Evolutionary conservation across 2,888 invertebrate genomes (phyloP).

Genomic region (Plebejus anna): DNA sequence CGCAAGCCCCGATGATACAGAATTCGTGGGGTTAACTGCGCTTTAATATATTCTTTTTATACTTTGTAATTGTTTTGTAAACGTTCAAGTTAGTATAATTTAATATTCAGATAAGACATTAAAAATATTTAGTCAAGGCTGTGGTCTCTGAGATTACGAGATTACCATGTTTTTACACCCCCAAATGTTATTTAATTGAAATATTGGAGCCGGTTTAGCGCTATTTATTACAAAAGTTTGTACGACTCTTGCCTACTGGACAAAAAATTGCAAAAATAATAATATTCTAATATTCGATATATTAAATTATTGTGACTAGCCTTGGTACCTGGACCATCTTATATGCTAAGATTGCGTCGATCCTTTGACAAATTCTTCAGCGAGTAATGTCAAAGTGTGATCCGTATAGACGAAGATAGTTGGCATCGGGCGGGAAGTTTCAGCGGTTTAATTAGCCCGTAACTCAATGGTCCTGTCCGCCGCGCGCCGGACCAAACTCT

Average conservation of each 20-base stretch:
- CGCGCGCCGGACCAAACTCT: constrained; percentile 28
- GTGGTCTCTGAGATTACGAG: background rate
- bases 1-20: constrained; percentile 32
- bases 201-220: too few species aligned
- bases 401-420: constrained; percentile 43
- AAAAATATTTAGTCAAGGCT: background rate
- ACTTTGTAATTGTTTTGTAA: background rate
- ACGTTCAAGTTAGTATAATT: background rate
- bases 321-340: background rate
- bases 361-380: constrained; percentile 25
- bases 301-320: background rate
- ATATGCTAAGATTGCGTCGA: background rate
- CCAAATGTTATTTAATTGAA: too few species aligned
- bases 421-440: constrained; percentile 56
- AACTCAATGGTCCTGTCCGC: constrained; percentile 66
- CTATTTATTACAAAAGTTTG: too few species aligned
- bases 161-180: too few species aligned
- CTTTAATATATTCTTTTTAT: constrained; percentile 20
- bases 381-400: constrained; percentile 41
- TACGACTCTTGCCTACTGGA: too few species aligned
- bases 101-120: background rate
- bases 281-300: background rate
- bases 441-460: constrained; percentile 68
- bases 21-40: constrained; percentile 29
- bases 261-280: too few species aligned